Evolutionary conservation across 2,797 vertebrate genomes (phyloP).

Genomic region (Atherinosoma microstoma): DNA sequence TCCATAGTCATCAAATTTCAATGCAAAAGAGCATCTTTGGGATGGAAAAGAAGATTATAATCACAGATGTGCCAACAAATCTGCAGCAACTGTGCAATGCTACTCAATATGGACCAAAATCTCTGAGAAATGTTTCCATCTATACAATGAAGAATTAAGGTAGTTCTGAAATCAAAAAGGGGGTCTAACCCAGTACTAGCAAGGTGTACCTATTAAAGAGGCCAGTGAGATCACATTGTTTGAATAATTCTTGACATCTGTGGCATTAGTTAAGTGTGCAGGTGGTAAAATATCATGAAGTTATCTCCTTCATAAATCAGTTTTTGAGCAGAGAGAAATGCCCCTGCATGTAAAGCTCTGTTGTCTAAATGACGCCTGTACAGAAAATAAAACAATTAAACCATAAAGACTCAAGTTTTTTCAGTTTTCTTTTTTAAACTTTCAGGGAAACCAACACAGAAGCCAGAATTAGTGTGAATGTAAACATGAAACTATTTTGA

Average conservation of each 20-base stretch:
- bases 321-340: neutral
- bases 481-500: neutral
- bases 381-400: neutral
- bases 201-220: no score
- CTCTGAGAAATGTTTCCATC: no score
- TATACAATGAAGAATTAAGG: no score
- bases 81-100: no score
- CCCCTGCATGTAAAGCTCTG: no score
- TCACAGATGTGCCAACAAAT: no score
- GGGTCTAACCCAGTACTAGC: no score
- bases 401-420: neutral
- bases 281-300: neutral
- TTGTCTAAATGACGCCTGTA: no score
- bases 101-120: no score
- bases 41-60: neutral
- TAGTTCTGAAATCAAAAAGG: no score
- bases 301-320: neutral
- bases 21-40: conserved; percentile 10
- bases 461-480: neutral
- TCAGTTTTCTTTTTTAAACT: neutral
- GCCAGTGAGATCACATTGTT: no score
- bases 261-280: neutral
- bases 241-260: neutral
- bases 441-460: neutral
- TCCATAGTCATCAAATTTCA: neutral